Percentiles rank a stretch among this genome's conserved stretches.
Evolutionary conservation across 2,888 invertebrate species (phyloP).

Genomic region (Danaus chrysippus): DNA sequence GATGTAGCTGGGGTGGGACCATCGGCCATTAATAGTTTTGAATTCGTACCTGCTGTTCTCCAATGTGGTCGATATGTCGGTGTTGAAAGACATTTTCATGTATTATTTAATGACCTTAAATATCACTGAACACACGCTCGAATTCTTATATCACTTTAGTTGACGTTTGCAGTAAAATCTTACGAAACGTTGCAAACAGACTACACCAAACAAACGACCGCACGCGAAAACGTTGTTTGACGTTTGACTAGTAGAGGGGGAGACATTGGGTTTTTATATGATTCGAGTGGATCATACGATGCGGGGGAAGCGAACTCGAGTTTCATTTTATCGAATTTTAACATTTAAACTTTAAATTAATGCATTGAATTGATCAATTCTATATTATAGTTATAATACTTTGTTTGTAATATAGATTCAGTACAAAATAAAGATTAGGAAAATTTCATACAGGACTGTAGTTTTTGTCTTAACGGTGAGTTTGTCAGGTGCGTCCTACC

Average conservation of each 20-base stretch:
- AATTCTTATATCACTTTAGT: conserved; percentile 53
- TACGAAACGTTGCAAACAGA: conserved; percentile 61
- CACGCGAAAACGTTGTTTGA: conserved; percentile 53
- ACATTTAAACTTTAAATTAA: conserved; percentile 12
- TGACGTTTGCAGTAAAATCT: conserved; percentile 58
- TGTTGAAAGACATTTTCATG: conserved; percentile 76
- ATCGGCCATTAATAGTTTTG: conserved; percentile 24
- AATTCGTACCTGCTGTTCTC: conserved; percentile 76
- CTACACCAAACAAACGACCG: conserved; percentile 50
- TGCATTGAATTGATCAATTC: conserved; percentile 11
- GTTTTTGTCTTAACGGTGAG: conserved; percentile 12
- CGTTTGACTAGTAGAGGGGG: conserved; percentile 72
- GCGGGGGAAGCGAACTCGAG: conserved; percentile 64
- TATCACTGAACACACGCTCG: conserved; percentile 75
- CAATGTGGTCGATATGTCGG: conserved; percentile 71
- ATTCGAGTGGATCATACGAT: conserved; percentile 73
- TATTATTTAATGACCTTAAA: conserved; percentile 70
- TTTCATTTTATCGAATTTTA: conserved; percentile 44
- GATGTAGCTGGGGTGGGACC: conserved; percentile 14
- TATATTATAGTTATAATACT: conserved; percentile 8
- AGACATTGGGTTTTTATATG: conserved; percentile 65
- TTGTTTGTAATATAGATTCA: conserved; percentile 6
- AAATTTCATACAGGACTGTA: conserved; percentile 12
- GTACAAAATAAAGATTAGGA: conserved; percentile 8
- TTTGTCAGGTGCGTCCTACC: conserved; percentile 54